A percentile compares a stretch with the other conserved stretches of the same genome.
Evolutionary conservation across 2,113 vertebrate species (phyloP).

Genomic region (Chaetodon trifascialis): DNA sequence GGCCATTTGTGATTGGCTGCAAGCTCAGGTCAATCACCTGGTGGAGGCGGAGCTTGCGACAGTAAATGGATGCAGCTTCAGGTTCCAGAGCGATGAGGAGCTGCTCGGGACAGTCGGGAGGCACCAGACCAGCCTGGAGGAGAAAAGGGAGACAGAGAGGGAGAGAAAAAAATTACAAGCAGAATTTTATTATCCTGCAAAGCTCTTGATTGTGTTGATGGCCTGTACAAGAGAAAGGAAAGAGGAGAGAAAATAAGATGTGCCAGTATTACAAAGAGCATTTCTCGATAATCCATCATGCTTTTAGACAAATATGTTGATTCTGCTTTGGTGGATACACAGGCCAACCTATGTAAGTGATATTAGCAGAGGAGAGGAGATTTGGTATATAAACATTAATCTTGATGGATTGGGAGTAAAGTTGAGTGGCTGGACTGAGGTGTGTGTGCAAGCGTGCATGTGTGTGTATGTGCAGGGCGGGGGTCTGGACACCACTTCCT

Average conservation of each 20-base stretch:
- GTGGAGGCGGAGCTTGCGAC: conserved; percentile 93
- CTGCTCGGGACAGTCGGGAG: conserved; percentile 89
- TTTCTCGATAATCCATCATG: not conserved
- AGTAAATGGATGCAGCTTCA: conserved; percentile 95
- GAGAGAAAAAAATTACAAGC: not conserved
- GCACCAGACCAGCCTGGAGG: conserved; percentile 90
- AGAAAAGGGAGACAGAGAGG: not conserved
- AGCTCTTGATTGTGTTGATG: not conserved
- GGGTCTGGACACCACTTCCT: conserved; percentile 83
- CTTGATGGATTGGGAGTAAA: conserved; percentile 34
- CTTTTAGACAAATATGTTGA: not conserved
- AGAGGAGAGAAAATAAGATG: not conserved
- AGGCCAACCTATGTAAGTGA: not conserved
- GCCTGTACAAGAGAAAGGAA: not conserved
- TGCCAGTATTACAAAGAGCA: not conserved
- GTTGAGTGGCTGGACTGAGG: conserved; percentile 33
- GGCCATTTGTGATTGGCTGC: conserved; percentile 81
- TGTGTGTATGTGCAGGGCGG: conserved; percentile 65
- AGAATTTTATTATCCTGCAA: not conserved
- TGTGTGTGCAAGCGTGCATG: conserved; percentile 18
- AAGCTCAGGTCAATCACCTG: conserved; percentile 93
- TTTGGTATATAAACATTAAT: not conserved
- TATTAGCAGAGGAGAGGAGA: conserved; percentile 12
- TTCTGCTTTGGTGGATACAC: not conserved
- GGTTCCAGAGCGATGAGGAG: conserved; percentile 96